A percentile compares a stretch with the other conserved stretches of the same genome.
Evolutionary conservation across 2,888 invertebrate species (phyloP).

Genomic region (Nephrocerus scutellatus): DNA sequence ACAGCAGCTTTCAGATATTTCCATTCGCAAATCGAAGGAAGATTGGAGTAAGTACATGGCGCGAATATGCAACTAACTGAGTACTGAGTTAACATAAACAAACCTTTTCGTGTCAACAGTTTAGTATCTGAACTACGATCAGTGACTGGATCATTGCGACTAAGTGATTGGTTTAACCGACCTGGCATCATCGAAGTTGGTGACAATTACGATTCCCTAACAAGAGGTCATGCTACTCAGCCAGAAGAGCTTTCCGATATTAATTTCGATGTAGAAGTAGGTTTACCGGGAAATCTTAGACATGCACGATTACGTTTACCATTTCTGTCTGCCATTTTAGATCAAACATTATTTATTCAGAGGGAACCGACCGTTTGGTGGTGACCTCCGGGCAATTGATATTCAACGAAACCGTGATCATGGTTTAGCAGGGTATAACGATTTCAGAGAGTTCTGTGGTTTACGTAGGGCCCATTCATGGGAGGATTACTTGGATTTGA

Average conservation of each 20-base stretch:
- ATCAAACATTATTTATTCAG: constrained; percentile 63
- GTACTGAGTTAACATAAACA: neutral
- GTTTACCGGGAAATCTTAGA: constrained; percentile 1
- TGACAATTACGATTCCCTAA: constrained; percentile 62
- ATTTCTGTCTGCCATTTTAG: constrained; percentile 40
- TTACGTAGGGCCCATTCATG: constrained; percentile 61
- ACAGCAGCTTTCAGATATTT: constrained; percentile 60
- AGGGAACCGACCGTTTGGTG: constrained; percentile 65
- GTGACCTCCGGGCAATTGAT: constrained; percentile 73
- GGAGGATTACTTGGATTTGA: constrained; percentile 63
- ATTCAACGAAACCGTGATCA: constrained; percentile 84
- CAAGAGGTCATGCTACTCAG: constrained; percentile 70
- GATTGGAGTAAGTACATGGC: constrained; percentile 46
- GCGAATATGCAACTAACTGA: neutral
- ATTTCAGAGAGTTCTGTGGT: constrained; percentile 70
- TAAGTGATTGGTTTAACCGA: constrained; percentile 52
- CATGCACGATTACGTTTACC: neutral
- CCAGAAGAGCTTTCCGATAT: constrained; percentile 70
- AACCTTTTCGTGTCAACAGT: constrained; percentile 36
- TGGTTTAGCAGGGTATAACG: constrained; percentile 71
- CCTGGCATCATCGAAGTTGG: constrained; percentile 51
- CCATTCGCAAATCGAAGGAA: constrained; percentile 55
- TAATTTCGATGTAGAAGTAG: constrained; percentile 56
- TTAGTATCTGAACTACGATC: constrained; percentile 48
- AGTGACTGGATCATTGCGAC: constrained; percentile 45